A percentile compares a stretch with the other conserved stretches of the same genome.
These are phyloP conservation scores for Passer montanus DNA, from an alignment of 2,113 vertebrate species.

Conservation along the genomic window DNA sequence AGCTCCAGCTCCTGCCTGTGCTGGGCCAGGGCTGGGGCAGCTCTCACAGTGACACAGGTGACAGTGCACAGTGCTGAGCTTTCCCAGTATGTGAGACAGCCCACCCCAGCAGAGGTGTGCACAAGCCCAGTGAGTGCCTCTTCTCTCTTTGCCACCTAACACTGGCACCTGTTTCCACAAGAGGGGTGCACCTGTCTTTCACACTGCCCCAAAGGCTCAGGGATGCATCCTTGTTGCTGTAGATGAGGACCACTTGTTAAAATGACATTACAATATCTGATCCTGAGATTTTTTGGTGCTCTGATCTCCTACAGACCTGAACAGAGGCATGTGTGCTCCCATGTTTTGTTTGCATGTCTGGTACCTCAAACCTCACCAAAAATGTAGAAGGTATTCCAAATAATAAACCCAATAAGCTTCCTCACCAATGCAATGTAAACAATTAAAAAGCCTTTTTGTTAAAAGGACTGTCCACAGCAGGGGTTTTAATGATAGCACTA, in stretches of 20 bases:
- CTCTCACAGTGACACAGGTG: neutral
- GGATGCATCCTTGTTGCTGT: neutral
- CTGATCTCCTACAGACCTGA: neutral
- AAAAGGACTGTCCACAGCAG: neutral
- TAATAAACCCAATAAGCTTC: neutral
- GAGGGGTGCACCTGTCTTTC: neutral
- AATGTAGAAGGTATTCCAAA: neutral
- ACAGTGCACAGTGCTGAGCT: too few species aligned
- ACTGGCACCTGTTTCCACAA: neutral
- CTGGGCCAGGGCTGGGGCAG: neutral
- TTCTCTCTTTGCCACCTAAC: neutral
- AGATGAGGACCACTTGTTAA: neutral
- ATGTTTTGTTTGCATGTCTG: accelerated
- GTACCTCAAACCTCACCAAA: neutral
- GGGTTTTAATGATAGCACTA: neutral
- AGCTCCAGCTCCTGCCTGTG: neutral
- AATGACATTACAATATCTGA: neutral
- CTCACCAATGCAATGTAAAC: neutral
- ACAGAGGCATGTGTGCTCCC: neutral
- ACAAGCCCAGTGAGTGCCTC: accelerated
- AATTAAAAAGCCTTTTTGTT: neutral
- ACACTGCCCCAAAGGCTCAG: neutral
- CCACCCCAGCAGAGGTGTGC: neutral
- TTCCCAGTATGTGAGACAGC: accelerated
- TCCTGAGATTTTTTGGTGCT: neutral